Conservation (phyloP, 2,888 invertebrate genomes). For the Ptychoptera albimana region DNA sequence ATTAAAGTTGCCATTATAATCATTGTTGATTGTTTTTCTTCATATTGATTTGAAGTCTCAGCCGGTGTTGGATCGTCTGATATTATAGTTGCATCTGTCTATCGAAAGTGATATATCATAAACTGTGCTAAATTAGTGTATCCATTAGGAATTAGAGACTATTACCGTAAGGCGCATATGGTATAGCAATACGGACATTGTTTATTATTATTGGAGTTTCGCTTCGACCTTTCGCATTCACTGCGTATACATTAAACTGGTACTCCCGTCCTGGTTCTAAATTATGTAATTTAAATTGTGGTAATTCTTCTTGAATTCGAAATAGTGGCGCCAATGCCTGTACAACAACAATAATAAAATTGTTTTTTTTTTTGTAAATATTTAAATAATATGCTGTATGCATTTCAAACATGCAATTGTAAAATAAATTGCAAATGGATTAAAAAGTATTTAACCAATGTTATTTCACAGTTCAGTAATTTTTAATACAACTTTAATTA, state of each 20-base stretch:
- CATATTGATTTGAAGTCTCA: slow-evolving; percentile 29
- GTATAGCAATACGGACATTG: slow-evolving; percentile 28
- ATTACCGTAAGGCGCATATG: slow-evolving; percentile 31
- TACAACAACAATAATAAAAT: slow-evolving; percentile 10
- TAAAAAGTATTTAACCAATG: too few species aligned
- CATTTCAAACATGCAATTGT: too few species aligned
- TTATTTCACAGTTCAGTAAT: too few species aligned
- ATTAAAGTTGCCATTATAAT: slow-evolving; percentile 30
- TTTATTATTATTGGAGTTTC: slow-evolving; percentile 54
- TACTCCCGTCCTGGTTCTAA: slow-evolving; percentile 63
- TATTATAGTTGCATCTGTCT: slow-evolving; percentile 29
- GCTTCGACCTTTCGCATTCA: slow-evolving; percentile 66
- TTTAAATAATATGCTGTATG: too few species aligned
- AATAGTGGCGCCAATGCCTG: slow-evolving; percentile 42
- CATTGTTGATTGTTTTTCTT: slow-evolving; percentile 29
- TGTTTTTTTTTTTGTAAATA: too few species aligned
- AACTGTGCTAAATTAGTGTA: too few species aligned
- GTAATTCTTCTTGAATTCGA: slow-evolving; percentile 45
- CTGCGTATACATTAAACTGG: slow-evolving; percentile 64
- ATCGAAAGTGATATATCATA: not conserved
- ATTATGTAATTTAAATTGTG: slow-evolving; percentile 55
- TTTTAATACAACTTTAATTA: too few species aligned
- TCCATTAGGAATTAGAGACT: slow-evolving; percentile 5
- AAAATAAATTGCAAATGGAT: too few species aligned
- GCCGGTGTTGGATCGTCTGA: slow-evolving; percentile 33